Conservation (phyloP, 2,888 invertebrate species). For the Julus scanicus region DNA sequence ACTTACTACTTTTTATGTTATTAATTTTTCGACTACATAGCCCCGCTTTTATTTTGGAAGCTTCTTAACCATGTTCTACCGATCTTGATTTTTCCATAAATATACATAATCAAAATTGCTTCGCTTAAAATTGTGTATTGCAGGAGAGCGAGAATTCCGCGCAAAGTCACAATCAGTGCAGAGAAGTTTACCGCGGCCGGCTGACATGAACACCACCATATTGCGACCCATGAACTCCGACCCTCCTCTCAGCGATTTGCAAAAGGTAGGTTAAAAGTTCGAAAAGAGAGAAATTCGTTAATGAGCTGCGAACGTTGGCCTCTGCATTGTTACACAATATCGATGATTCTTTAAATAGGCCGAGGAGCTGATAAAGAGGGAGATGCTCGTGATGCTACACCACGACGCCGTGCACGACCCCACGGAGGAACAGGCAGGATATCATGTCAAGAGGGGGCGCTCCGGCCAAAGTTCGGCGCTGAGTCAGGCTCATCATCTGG, state of each 20-base stretch:
- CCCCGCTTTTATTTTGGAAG: too few relatives aligned
- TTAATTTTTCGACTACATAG: too few relatives aligned
- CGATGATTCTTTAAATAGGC: constrained; percentile 70
- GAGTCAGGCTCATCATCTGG: constrained; percentile 77
- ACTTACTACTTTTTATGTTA: background rate
- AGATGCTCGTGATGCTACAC: constrained; percentile 96
- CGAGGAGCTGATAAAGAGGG: constrained; percentile 94
- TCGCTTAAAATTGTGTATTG: background rate
- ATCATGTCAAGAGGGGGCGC: constrained; percentile 62
- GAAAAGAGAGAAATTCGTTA: background rate
- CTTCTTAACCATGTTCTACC: too few relatives aligned
- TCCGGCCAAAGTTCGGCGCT: constrained; percentile 66
- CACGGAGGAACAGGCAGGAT: constrained; percentile 64
- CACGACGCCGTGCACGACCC: constrained; percentile 88
- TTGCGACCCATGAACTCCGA: constrained; percentile 80
- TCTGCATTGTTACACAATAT: background rate
- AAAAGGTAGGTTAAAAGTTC: constrained; percentile 70
- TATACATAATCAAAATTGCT: background rate
- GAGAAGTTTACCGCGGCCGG: constrained; percentile 83
- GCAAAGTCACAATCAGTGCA: constrained; percentile 88
- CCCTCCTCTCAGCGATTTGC: constrained; percentile 83
- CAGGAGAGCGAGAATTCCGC: constrained; percentile 76
- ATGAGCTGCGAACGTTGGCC: background rate
- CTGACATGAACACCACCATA: constrained; percentile 85
- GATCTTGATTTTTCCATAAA: too few relatives aligned